Evolutionary conservation across 2,797 vertebrate genomes (phyloP).

Genomic region (Gallinago solitaria): DNA sequence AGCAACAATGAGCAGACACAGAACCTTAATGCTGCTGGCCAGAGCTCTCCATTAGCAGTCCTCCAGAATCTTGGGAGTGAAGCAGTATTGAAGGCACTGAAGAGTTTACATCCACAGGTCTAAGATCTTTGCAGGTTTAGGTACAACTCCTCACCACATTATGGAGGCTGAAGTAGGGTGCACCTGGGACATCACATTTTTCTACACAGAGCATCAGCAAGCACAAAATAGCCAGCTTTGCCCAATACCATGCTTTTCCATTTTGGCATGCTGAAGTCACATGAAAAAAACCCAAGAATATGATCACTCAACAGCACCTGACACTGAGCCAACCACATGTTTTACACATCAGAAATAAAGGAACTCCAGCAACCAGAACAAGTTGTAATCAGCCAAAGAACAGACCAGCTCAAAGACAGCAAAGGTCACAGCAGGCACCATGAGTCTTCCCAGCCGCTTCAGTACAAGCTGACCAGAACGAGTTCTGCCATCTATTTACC

Average conservation of each 20-base stretch:
- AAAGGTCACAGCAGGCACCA: slow-evolving; percentile 51
- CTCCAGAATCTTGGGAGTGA: neutral
- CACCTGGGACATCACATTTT: accelerated
- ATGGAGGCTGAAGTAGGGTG: no score
- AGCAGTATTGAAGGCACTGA: accelerated
- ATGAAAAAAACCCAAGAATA: neutral
- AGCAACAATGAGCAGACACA: neutral
- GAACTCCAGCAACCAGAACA: neutral
- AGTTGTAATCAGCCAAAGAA: neutral
- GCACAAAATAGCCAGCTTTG: neutral
- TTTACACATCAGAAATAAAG: neutral
- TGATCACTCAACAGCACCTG: slow-evolving; percentile 6
- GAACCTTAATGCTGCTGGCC: neutral
- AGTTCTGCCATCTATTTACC: slow-evolving; percentile 23
- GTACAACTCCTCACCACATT: neutral
- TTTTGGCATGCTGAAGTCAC: neutral
- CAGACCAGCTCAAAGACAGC: neutral
- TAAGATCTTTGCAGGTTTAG: neutral
- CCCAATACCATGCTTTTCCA: neutral
- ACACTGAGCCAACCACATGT: neutral
- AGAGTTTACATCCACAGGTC: no score
- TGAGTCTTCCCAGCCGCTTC: neutral
- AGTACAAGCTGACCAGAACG: slow-evolving; percentile 21
- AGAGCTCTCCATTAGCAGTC: neutral
- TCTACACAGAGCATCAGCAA: neutral